These are phyloP conservation scores for Mesorhabditis sp. DNA, from an alignment of 2,888 invertebrate genomes.

Conservation along the genomic window DNA sequence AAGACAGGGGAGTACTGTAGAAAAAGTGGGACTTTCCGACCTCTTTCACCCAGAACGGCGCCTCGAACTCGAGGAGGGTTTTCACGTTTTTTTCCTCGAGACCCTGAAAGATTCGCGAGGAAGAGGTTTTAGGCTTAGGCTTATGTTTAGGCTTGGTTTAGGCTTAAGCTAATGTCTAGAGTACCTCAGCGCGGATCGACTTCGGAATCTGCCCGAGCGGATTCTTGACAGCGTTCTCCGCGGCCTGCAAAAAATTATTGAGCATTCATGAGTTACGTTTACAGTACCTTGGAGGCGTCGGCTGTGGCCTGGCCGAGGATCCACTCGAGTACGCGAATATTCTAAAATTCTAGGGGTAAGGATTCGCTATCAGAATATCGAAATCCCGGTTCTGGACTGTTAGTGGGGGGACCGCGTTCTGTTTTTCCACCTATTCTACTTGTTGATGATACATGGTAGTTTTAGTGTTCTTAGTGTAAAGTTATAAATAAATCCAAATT, in stretches of 20 bases:
- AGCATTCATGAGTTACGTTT: not conserved
- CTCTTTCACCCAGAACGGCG: constrained; percentile 26
- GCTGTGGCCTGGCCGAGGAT: constrained; percentile 17
- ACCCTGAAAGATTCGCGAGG: constrained; percentile 14
- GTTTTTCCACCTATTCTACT: too few relatives aligned
- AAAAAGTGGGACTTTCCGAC: not conserved
- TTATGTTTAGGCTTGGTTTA: constrained; percentile 12
- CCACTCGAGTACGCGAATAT: constrained; percentile 93
- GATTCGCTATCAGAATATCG: not conserved
- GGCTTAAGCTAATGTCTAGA: constrained; percentile 10
- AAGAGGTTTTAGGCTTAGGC: constrained; percentile 13
- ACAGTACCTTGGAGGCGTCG: not conserved
- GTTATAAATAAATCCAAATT: too few relatives aligned
- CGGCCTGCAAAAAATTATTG: not conserved
- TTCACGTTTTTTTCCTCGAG: constrained; percentile 3
- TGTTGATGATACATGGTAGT: too few relatives aligned
- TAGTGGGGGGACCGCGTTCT: too few relatives aligned
- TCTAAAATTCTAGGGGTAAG: constrained; percentile 60
- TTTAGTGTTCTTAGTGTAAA: too few relatives aligned
- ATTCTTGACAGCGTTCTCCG: not conserved
- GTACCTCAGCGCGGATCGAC: constrained; percentile 10
- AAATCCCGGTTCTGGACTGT: too few relatives aligned
- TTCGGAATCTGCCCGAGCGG: constrained; percentile 12
- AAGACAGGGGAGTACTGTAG: not conserved
- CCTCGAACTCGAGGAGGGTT: constrained; percentile 17